A percentile compares a stretch with the other conserved stretches of the same genome.
These are phyloP conservation scores for Pagrus major DNA, from an alignment of 2,113 vertebrate species.

Conservation along the genomic window DNA sequence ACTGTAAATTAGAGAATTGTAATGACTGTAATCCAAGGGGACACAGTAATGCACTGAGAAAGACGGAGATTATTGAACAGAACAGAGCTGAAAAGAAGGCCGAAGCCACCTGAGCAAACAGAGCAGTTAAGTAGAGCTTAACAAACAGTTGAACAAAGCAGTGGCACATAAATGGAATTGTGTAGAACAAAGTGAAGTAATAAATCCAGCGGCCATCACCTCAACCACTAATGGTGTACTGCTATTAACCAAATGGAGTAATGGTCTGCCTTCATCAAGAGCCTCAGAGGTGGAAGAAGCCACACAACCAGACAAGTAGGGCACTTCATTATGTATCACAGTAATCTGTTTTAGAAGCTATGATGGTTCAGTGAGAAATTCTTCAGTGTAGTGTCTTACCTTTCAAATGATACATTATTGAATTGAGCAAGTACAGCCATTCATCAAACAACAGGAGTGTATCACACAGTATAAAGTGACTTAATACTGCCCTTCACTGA, in stretches of 20 bases:
- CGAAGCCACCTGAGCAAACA: background rate
- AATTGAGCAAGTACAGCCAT: background rate
- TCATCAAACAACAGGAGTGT: background rate
- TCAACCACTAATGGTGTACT: background rate
- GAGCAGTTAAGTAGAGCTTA: background rate
- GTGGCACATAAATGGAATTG: background rate
- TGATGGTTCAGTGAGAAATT: background rate
- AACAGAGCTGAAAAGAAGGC: background rate
- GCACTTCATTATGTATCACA: background rate
- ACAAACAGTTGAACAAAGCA: background rate
- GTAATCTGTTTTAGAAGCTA: background rate
- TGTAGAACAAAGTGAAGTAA: background rate
- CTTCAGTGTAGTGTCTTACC: background rate
- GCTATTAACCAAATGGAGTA: background rate
- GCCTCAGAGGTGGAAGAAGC: background rate
- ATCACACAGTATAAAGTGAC: background rate
- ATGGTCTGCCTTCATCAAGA: background rate
- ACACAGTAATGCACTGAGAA: too few relatives aligned
- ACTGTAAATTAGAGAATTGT: background rate
- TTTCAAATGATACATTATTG: background rate
- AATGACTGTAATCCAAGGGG: background rate
- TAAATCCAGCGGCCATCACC: background rate
- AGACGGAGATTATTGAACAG: background rate
- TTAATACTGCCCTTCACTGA: background rate
- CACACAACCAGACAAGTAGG: background rate